Evolutionary conservation across 2,797 vertebrate genomes (phyloP), one percentile per base, ranked within the genome.

Genomic region (Cynodonichthys magdalenae): DNA sequence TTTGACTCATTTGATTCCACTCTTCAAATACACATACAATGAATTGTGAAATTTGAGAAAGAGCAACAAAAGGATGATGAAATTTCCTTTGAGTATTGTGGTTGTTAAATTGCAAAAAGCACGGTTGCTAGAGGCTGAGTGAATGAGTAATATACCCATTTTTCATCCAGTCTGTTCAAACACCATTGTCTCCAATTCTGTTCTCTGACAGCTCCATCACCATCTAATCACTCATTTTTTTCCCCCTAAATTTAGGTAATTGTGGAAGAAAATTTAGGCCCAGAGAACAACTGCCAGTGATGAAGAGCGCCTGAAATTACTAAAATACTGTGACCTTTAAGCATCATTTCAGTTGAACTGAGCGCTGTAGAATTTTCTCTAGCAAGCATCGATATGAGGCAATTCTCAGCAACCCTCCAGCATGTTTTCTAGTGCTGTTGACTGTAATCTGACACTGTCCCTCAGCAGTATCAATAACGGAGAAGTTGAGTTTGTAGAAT

Each of bases 281-380:
- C n/a, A 68, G 49, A 73, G 71, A 62, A 49, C 65, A 39, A 41
- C 55, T 15, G 48, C 44, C 64, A 12, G 46, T 64, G 74, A 75
- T 58, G 74, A 70, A 69, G 55, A 74, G 67, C 14, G 50, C 27
- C 79, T 67, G 71, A 82, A 83, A 87, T 86, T 58, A 87, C 77
- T 82, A 72, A 73, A 73, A 79, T 39, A 50, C 59, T 47, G 39
- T 72, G 76, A 85, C 85, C 86, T 86, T 79, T 83, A 54, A 71
- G 78, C 69, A 67, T 75, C 75, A 74, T 86, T 81, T 85, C 71
- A 15, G 51, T 27, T 59, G 51, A 64, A 63, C 15, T 71, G 81
- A 83, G 69, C 14, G 15, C 34, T 12, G 55, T 45, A 71, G 64
- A 29, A 12, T 72, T 73, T 68, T 44, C 20, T 75, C 74, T 65